Conservation (phyloP, 2,888 invertebrate genomes). For the Harmothoe impar region DNA sequence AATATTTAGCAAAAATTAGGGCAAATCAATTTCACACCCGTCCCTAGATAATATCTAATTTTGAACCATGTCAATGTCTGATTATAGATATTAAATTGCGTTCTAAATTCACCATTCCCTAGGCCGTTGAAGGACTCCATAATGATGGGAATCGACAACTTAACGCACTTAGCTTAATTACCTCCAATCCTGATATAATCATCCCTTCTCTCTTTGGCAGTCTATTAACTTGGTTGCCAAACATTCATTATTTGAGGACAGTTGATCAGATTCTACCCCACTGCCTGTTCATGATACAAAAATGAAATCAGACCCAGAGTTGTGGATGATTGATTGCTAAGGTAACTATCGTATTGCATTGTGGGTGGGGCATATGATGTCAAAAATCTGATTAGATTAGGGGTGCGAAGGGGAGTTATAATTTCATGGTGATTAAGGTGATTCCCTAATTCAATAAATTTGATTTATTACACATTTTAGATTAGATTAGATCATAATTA, state of each 20-base stretch:
- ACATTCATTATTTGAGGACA: neutral
- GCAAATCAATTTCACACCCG: too few species aligned
- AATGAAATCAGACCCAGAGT: neutral
- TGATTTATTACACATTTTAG: too few species aligned
- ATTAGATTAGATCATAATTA: too few species aligned
- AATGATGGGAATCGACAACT: neutral
- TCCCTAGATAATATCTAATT: too few species aligned
- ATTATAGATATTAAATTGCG: too few species aligned
- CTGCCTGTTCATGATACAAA: neutral
- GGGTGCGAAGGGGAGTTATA: too few species aligned
- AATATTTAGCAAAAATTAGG: too few species aligned
- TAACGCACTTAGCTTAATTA: slow-evolving; percentile 34
- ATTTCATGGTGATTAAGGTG: too few species aligned
- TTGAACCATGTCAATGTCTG: too few species aligned
- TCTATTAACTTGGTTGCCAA: slow-evolving; percentile 3
- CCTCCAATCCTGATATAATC: neutral
- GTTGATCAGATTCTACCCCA: neutral
- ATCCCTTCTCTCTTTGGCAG: neutral
- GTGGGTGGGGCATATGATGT: neutral
- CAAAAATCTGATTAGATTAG: neutral
- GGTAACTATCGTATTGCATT: neutral
- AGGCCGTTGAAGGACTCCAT: neutral
- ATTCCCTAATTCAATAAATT: too few species aligned
- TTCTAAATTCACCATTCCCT: too few species aligned
- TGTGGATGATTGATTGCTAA: neutral